Conservation (phyloP, 2,113 vertebrate genomes). For the Chaenogobius annularis region DNA sequence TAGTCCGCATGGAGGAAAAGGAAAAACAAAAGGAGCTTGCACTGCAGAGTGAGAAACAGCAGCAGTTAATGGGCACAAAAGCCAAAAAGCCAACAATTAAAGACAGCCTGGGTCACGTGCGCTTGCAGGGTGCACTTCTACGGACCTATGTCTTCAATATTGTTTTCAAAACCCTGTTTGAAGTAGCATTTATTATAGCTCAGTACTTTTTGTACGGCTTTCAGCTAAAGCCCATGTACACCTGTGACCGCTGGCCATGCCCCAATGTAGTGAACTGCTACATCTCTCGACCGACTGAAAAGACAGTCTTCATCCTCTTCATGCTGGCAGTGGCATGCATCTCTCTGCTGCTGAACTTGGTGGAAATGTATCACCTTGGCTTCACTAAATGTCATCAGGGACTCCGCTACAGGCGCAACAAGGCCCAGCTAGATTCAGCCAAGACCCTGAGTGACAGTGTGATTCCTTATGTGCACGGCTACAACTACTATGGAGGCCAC, state of each 20-base stretch:
- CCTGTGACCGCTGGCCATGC: constrained; percentile 84
- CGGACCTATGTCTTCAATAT: constrained; percentile 85
- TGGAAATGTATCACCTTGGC: constrained; percentile 87
- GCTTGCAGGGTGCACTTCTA: constrained; percentile 79
- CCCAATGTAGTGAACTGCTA: constrained; percentile 88
- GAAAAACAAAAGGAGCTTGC: constrained; percentile 59
- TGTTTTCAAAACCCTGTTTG: constrained; percentile 86
- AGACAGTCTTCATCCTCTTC: constrained; percentile 88
- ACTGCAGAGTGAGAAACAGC: constrained; percentile 52
- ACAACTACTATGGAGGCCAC: constrained; percentile 70
- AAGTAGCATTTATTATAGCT: constrained; percentile 85
- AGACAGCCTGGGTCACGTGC: constrained; percentile 75
- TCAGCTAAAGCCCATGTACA: constrained; percentile 85
- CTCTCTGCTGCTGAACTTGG: constrained; percentile 86
- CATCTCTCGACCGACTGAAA: constrained; percentile 88
- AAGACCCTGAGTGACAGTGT: constrained; percentile 55
- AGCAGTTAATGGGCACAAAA: constrained; percentile 55
- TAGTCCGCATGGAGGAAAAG: constrained; percentile 86
- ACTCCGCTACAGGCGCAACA: constrained; percentile 59
- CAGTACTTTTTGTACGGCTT: constrained; percentile 87
- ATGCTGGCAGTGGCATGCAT: constrained; percentile 85
- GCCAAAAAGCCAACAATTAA: constrained; percentile 53
- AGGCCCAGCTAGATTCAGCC: constrained; percentile 9
- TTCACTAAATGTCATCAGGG: constrained; percentile 80
- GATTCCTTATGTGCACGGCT: constrained; percentile 72